Conservation (phyloP, 2,888 invertebrate genomes). For the Horisme vitalbata region DNA sequence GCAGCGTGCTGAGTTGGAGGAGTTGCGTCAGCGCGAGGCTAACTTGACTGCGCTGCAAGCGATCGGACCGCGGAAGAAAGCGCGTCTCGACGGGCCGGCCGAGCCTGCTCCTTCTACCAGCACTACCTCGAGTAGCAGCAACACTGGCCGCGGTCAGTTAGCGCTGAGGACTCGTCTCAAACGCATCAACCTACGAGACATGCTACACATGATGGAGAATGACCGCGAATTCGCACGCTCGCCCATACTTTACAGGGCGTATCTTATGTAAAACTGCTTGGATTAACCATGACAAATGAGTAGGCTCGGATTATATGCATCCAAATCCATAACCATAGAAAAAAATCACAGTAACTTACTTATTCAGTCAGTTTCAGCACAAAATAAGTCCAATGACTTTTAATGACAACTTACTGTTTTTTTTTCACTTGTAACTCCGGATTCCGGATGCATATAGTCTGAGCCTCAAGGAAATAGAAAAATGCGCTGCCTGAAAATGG, state of each 20-base stretch:
- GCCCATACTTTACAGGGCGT: conserved; percentile 89
- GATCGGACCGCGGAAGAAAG: conserved; percentile 97
- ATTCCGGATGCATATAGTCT: no score
- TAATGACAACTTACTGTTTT: no score
- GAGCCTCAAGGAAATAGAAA: no score
- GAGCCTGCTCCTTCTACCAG: conserved; percentile 74
- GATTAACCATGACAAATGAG: no score
- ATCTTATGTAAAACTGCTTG: conserved; percentile 85
- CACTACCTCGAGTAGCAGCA: not conserved
- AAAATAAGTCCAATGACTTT: no score
- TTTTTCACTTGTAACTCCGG: no score
- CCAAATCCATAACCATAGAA: no score
- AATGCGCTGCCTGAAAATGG: no score
- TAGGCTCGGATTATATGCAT: no score
- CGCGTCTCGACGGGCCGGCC: conserved; percentile 86
- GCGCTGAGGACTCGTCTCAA: conserved; percentile 94
- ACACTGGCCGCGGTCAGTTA: conserved; percentile 82
- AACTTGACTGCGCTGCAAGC: conserved; percentile 97
- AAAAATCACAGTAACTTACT: no score
- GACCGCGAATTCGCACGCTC: conserved; percentile 93
- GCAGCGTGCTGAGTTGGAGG: conserved; percentile 98
- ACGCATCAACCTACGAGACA: conserved; percentile 96
- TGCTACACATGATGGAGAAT: conserved; percentile 96
- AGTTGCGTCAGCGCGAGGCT: conserved; percentile 95
- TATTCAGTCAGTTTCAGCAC: no score